A percentile compares a stretch with the other conserved stretches of the same genome.
These are phyloP conservation scores for Cheumatopsyche charites DNA, from an alignment of 1,140 invertebrate genomes.

Conservation along the genomic window DNA sequence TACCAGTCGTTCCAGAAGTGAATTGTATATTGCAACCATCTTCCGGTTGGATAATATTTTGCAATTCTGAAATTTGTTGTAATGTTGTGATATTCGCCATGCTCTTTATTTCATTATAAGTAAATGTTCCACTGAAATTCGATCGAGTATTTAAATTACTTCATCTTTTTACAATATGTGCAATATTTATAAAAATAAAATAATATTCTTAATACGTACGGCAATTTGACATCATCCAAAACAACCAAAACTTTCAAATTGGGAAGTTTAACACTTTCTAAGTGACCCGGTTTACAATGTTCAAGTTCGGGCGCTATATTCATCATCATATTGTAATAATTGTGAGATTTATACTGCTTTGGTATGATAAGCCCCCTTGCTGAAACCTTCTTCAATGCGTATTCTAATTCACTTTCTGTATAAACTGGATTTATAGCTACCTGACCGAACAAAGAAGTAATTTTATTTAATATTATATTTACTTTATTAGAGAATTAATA, in stretches of 20 bases:
- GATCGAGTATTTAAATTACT: too few relatives aligned
- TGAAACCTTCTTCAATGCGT: constrained; percentile 79
- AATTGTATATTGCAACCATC: constrained; percentile 82
- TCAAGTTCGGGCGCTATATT: constrained; percentile 61
- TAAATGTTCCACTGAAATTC: constrained; percentile 66
- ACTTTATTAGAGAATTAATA: background rate
- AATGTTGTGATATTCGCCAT: constrained; percentile 51
- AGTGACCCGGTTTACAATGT: constrained; percentile 52
- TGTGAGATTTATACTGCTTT: constrained; percentile 68
- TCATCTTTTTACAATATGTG: background rate
- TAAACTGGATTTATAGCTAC: constrained; percentile 87
- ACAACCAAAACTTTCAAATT: constrained; percentile 62
- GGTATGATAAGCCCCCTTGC: constrained; percentile 75
- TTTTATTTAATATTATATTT: constrained; percentile 1
- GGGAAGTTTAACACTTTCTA: constrained; percentile 54
- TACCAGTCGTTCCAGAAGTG: constrained; percentile 78
- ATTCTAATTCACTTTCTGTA: constrained; percentile 76
- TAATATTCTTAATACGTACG: constrained; percentile 53
- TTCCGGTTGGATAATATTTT: constrained; percentile 66
- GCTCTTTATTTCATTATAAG: constrained; percentile 65
- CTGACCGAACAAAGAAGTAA: constrained; percentile 53
- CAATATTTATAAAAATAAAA: background rate
- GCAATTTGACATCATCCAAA: constrained; percentile 56
- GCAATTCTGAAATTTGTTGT: constrained; percentile 55
- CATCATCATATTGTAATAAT: constrained; percentile 75